phyloP scores from a whole-genome alignment of 1,140 invertebrate species.

The Apolygus lucorum region DNA sequence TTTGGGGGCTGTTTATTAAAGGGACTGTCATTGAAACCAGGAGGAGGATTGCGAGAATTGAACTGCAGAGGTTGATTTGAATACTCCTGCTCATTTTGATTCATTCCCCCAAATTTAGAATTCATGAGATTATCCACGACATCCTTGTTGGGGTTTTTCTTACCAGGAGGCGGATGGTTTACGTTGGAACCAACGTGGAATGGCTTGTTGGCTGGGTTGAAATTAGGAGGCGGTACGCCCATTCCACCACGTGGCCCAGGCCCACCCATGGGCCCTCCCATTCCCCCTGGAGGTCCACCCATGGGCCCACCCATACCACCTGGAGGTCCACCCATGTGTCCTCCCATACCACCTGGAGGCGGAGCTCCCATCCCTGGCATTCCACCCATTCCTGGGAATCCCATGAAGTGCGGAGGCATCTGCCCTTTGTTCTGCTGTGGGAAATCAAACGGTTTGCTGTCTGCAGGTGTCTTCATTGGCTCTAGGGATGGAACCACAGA shows the following conservation, averaged over 20 bases:
- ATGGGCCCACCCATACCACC: neutral
- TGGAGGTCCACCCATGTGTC: slow-evolving; percentile 19
- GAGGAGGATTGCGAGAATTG: neutral
- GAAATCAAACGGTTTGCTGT: slow-evolving; percentile 36
- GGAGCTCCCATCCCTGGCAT: neutral
- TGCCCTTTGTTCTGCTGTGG: slow-evolving; percentile 22
- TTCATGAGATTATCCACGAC: neutral
- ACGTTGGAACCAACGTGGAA: neutral
- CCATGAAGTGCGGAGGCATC: neutral
- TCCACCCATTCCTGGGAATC: neutral
- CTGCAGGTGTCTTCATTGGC: slow-evolving; percentile 33
- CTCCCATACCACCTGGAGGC: slow-evolving; percentile 17
- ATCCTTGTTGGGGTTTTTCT: neutral
- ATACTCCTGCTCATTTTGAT: neutral
- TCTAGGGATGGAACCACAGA: slow-evolving; percentile 1
- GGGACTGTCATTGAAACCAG: neutral
- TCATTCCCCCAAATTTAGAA: no score
- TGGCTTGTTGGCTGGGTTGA: neutral
- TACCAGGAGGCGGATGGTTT: neutral
- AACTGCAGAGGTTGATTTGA: neutral
- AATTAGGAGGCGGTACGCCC: neutral
- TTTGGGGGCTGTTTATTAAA: neutral
- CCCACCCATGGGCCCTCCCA: slow-evolving; percentile 1
- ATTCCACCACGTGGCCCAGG: neutral
- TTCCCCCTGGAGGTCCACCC: neutral